Evolutionary conservation across 2,113 vertebrate genomes (phyloP), one percentile per base, ranked within the genome.

Genomic region (Chionomys nivalis): DNA sequence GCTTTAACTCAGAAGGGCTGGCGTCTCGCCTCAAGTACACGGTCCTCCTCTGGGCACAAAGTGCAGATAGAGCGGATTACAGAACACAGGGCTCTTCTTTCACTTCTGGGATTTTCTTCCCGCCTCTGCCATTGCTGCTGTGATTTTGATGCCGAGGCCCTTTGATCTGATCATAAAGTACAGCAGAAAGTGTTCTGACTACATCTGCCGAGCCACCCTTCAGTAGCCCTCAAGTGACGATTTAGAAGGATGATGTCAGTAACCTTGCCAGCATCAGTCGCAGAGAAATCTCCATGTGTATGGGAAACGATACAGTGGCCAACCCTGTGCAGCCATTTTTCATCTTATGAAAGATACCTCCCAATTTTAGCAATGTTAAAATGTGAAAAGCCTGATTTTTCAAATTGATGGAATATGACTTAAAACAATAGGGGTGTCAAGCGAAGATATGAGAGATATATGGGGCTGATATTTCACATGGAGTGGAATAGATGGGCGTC

Each of bases 371-470:
- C 66, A 68, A 28, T 78, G 33, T 44, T 66, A 49, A 87, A 91
- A 87, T 79, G 65, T 92, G 36, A 91, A 81, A 77, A 83, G 76
- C 33, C 2, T 21, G 19, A 70, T 23, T 90, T 94, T 93, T 94
- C 68, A 90, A 86, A 44, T 28, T 78, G 44, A 83, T 75, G 42
- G 78, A 52, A 70, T 75, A 47, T n/a, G 13, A 78, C 65, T 42
- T 87, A 76, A 81, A 95, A 81, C 87, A 92, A 79, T 13, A 93
- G 52, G 70, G 19, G 7, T 87, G 26, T 58, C 28, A 39, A 66
- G 21, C 83, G n/a, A 91, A 68, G 23, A 81, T 26, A 42, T 14
- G n/a, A 49, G 79, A 77, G 83, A 72, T 16, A 52, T 39, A 76
- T 49, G 33, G 10, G 10, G 3, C 65, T 33, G 33, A 33, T 5